A percentile compares a stretch with the other conserved stretches of the same genome.
Conservation (phyloP, 2,888 invertebrate genomes). For the Archips crataeganus region DNA sequence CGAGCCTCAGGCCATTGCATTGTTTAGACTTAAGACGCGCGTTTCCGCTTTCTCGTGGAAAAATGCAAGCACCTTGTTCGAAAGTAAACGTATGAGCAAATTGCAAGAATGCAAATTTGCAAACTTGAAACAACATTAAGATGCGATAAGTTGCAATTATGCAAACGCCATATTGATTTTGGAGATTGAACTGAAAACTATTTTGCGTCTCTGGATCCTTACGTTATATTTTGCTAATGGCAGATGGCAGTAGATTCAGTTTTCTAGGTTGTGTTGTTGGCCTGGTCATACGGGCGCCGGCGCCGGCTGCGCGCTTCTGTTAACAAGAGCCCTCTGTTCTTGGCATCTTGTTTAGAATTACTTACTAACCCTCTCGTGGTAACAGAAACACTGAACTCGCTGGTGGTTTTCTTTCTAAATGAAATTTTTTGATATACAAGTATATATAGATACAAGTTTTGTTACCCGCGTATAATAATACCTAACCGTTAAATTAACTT, state of each 20-base stretch:
- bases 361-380: slow-evolving; percentile 43
- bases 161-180: neutral
- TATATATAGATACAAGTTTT: too few species aligned
- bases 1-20: slow-evolving; percentile 73
- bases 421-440: neutral
- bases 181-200: neutral
- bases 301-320: slow-evolving; percentile 48
- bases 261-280: slow-evolving; percentile 6
- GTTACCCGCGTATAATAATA: neutral
- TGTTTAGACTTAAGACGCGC: slow-evolving; percentile 78
- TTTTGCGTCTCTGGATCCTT: neutral
- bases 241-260: slow-evolving; percentile 1
- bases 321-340: slow-evolving; percentile 76
- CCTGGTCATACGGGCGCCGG: slow-evolving; percentile 45
- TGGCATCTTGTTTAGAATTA: slow-evolving; percentile 63
- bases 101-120: slow-evolving; percentile 54
- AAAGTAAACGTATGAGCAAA: slow-evolving; percentile 69
- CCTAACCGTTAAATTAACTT: neutral
- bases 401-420: neutral
- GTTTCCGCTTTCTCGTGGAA: slow-evolving; percentile 85
- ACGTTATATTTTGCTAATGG: neutral
- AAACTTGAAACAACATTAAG: slow-evolving; percentile 4
- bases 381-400: neutral
- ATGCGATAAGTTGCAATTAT: neutral
- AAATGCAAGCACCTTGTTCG: slow-evolving; percentile 80